Conservation (phyloP, 2,113 vertebrate genomes). For the Semicossyphus pulcher region DNA sequence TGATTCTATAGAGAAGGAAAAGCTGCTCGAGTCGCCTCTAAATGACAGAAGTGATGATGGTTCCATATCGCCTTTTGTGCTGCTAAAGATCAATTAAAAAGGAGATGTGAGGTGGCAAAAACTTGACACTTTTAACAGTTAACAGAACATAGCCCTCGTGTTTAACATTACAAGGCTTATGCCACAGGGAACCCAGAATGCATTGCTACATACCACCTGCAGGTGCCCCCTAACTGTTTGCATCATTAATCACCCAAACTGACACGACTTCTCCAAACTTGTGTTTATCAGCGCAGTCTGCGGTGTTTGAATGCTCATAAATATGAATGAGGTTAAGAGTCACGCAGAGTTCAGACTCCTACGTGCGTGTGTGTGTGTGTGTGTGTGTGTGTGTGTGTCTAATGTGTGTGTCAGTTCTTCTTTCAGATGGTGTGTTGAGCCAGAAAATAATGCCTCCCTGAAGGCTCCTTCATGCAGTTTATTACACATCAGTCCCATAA, state of each 20-base stretch:
- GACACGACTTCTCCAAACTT: conserved; percentile 40
- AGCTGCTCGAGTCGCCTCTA: neutral
- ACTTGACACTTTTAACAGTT: neutral
- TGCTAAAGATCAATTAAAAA: neutral
- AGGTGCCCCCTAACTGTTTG: conserved; percentile 1
- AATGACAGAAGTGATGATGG: neutral
- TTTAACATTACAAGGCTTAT: neutral
- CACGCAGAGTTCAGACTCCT: conserved; percentile 63
- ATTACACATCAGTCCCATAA: conserved; percentile 72
- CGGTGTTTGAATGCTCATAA: conserved; percentile 45
- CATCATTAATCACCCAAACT: conserved; percentile 31
- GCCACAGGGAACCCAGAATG: conserved; percentile 16
- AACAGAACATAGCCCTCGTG: neutral
- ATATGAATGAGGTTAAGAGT: conserved; percentile 75
- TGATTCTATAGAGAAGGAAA: neutral
- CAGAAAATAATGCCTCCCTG: conserved; percentile 67
- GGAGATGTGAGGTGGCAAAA: neutral
- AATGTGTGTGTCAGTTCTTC: conserved; percentile 26
- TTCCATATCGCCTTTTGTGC: neutral
- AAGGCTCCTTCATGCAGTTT: conserved; percentile 73
- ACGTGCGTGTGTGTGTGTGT: conserved; percentile 3
- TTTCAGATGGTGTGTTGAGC: conserved; percentile 51
- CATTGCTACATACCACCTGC: conserved; percentile 16
- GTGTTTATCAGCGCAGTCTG: conserved; percentile 28
- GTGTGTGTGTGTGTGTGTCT: conserved; percentile 15